phyloP scores from a whole-genome alignment of 2,113 vertebrate genomes.

The Gasterosteus nipponicus region DNA sequence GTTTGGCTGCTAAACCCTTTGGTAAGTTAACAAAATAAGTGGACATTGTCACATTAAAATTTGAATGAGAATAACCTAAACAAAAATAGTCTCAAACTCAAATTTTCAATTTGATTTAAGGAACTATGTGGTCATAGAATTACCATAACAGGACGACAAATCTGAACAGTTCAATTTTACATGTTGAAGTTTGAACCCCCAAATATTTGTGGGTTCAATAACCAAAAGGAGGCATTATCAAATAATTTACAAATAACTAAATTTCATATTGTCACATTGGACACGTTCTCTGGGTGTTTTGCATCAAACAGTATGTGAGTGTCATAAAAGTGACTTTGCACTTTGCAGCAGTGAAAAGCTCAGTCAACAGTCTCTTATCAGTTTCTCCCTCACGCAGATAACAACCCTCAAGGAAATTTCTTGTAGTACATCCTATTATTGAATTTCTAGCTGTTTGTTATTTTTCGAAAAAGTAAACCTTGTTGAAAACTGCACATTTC shows the following conservation, averaged over 20 bases:
- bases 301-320: not conserved
- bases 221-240: not conserved
- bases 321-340: slow-evolving; percentile 33
- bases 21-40: not conserved
- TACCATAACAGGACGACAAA: not conserved
- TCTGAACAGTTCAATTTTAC: not conserved
- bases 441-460: not conserved
- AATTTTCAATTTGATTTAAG: not conserved
- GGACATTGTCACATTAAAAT: not conserved
- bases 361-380: not conserved
- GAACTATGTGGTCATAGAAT: not conserved
- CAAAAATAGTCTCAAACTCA: not conserved
- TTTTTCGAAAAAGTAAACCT: not conserved
- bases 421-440: not conserved
- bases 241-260: not conserved
- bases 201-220: not conserved
- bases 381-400: slow-evolving; percentile 50
- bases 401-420: not conserved
- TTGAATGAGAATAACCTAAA: not conserved
- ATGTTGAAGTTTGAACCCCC: not conserved
- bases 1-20: not conserved
- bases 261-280: too few species aligned
- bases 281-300: not conserved
- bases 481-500: not conserved
- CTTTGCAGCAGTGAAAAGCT: not conserved